phyloP scores from a whole-genome alignment of 2,797 vertebrate species.

The Hypotaenidia okinawae region DNA sequence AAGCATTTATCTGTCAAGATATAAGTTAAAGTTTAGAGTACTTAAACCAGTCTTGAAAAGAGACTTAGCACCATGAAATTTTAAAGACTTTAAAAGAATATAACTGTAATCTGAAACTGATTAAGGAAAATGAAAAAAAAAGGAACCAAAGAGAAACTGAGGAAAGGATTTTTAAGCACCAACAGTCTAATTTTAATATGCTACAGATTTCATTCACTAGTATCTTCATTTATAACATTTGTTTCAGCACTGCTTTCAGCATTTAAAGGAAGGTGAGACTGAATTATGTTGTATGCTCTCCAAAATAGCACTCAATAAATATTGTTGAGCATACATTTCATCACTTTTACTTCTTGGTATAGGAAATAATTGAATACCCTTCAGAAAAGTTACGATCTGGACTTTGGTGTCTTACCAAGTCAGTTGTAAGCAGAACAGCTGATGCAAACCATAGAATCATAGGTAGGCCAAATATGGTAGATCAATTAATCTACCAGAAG shows the following conservation, averaged over 20 bases:
- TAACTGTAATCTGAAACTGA: not conserved
- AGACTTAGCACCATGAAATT: not conserved
- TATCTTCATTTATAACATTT: not conserved
- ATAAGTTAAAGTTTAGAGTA: not conserved
- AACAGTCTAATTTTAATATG: not conserved
- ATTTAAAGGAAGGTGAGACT: not conserved
- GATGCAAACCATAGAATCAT: not conserved
- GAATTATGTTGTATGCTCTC: not conserved
- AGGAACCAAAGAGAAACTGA: not conserved
- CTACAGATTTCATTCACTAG: not conserved
- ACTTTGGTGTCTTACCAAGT: not conserved
- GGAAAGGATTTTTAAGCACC: not conserved
- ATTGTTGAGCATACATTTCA: not conserved
- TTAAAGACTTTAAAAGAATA: not conserved
- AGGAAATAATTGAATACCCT: not conserved
- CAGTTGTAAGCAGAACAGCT: not conserved
- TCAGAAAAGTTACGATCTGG: not conserved
- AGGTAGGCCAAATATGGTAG: too few species aligned
- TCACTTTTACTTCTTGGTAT: not conserved
- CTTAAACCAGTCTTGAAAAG: not conserved
- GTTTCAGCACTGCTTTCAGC: not conserved
- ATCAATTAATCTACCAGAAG: not conserved
- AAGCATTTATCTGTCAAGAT: conserved; percentile 12
- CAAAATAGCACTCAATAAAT: not conserved
- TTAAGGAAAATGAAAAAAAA: not conserved